phyloP scores from a whole-genome alignment of 2,888 invertebrate species.

The Acanthosepion esculentum region DNA sequence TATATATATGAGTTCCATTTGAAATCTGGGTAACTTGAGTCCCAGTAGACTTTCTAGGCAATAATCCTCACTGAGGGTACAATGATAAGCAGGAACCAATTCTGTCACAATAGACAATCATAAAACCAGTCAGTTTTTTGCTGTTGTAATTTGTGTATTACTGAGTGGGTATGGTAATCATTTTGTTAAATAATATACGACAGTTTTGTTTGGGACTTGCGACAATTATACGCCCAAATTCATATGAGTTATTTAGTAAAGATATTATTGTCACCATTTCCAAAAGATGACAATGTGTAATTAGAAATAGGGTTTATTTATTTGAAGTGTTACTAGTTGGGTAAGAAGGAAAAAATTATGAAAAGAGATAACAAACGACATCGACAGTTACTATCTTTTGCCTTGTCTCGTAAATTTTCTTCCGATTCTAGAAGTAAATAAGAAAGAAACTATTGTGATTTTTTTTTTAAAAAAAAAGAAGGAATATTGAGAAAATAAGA shows the following conservation, averaged over 20 bases:
- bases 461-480: neutral
- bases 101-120: too few species aligned
- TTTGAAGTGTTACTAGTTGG: neutral
- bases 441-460: neutral
- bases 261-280: neutral
- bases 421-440: neutral
- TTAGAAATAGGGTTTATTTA: slow-evolving; percentile 8
- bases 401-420: neutral
- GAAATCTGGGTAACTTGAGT: too few species aligned
- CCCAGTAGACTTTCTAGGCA: too few species aligned
- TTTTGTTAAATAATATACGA: neutral
- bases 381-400: neutral
- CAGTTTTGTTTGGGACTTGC: neutral
- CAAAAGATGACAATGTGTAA: neutral
- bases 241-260: neutral
- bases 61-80: too few species aligned
- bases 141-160: too few species aligned
- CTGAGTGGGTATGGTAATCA: neutral
- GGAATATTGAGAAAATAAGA: neutral
- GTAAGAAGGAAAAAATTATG: neutral
- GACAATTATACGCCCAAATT: neutral
- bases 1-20: too few species aligned
- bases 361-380: neutral
- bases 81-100: too few species aligned
- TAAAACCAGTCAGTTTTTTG: too few species aligned